Percentiles rank a stretch among this genome's conserved stretches.
These are phyloP conservation scores for Phylloscopus whistleri DNA, from an alignment of 2,113 vertebrate species.

Conservation along the genomic window DNA sequence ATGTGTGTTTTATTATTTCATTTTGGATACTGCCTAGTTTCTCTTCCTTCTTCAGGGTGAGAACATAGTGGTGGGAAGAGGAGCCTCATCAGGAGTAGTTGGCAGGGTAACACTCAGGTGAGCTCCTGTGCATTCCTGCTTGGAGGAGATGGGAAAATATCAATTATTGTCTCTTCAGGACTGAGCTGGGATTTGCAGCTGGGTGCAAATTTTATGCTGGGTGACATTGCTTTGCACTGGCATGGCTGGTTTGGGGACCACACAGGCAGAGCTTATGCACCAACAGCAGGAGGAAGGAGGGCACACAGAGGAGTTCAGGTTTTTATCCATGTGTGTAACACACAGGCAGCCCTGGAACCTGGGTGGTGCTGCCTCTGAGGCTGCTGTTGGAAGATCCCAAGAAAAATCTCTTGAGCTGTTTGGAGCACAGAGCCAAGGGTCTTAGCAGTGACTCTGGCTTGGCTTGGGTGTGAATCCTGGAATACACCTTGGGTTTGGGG, in stretches of 20 bases:
- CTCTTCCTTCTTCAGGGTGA: neutral
- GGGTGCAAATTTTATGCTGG: neutral
- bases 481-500: accelerated
- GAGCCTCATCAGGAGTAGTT: neutral
- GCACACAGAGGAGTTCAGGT: neutral
- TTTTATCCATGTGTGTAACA: accelerated
- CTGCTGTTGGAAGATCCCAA: neutral
- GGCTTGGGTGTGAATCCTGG: neutral
- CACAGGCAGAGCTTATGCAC: neutral
- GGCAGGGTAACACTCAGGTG: neutral
- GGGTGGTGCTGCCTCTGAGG: neutral
- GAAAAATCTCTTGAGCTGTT: neutral
- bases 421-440: neutral
- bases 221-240: neutral
- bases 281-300: neutral
- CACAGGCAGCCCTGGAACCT: accelerated
- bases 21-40: neutral
- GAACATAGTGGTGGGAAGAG: neutral
- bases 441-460: neutral
- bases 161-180: neutral
- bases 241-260: neutral
- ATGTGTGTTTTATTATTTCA: neutral
- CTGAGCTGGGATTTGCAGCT: neutral
- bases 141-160: neutral
- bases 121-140: neutral